Evolutionary conservation across 2,888 invertebrate species (phyloP).

Genomic region (Megalurothrips usitatus): DNA sequence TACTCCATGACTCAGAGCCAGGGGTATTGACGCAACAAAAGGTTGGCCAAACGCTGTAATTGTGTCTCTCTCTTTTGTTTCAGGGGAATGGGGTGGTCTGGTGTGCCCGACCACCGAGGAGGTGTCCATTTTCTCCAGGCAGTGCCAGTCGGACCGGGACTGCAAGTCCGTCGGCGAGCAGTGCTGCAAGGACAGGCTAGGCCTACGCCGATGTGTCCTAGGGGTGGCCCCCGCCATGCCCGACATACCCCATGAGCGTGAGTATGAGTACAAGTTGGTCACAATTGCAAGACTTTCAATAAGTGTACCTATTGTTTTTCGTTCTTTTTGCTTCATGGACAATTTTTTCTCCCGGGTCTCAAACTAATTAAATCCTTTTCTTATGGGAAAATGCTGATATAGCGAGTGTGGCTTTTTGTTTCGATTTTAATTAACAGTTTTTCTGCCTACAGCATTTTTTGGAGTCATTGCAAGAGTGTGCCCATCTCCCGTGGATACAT

Average conservation of each 20-base stretch:
- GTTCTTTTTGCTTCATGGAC: neutral
- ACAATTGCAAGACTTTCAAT: too few species aligned
- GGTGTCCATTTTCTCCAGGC: neutral
- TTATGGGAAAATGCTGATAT: too few species aligned
- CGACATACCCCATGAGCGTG: neutral
- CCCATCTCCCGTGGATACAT: constrained; percentile 53
- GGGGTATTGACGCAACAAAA: too few species aligned
- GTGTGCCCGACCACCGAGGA: neutral
- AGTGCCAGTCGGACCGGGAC: constrained; percentile 15
- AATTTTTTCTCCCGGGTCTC: too few species aligned
- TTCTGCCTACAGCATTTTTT: constrained; percentile 54
- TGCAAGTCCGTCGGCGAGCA: constrained; percentile 6
- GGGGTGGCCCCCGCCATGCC: neutral
- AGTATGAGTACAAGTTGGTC: too few species aligned
- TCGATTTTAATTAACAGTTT: constrained; percentile 7
- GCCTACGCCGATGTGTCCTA: neutral
- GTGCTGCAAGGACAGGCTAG: constrained; percentile 17
- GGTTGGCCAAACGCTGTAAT: neutral
- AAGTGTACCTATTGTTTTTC: neutral
- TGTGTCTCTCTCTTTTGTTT: neutral
- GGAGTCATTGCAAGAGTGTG: constrained; percentile 68
- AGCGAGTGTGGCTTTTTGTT: too few species aligned
- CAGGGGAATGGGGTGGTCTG: neutral
- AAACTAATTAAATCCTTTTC: too few species aligned
- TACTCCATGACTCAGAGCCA: too few species aligned